phyloP scores from a whole-genome alignment of 1,140 invertebrate species.

The Drosophila kepulauana region DNA sequence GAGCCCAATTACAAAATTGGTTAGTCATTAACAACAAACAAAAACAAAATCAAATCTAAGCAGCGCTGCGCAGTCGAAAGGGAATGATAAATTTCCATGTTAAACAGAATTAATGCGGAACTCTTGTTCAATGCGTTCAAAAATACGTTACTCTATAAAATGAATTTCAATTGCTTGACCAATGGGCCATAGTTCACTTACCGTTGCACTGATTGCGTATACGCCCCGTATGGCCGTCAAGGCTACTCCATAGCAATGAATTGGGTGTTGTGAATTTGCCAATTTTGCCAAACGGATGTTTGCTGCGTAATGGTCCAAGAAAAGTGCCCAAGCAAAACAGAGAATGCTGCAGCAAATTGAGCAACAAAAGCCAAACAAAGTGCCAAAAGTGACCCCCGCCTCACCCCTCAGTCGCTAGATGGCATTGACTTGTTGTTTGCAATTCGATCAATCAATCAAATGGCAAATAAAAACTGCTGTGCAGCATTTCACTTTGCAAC shows the following conservation, averaged over 20 bases:
- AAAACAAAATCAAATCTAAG: no score
- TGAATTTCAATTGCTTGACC: background rate
- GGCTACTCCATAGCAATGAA: constrained; percentile 46
- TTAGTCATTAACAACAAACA: no score
- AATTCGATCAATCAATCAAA: constrained; percentile 62
- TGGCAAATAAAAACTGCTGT: constrained; percentile 26
- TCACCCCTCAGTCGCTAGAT: constrained; percentile 21
- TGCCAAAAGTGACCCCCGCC: constrained; percentile 42
- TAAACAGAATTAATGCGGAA: no score
- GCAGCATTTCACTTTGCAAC: constrained; percentile 68
- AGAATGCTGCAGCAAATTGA: constrained; percentile 29
- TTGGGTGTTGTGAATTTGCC: constrained; percentile 40
- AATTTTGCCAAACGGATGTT: constrained; percentile 11
- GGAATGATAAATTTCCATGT: no score
- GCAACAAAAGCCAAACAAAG: constrained; percentile 42
- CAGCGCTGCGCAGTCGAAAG: no score
- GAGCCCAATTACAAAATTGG: no score
- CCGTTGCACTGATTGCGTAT: constrained; percentile 51
- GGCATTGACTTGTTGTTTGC: constrained; percentile 32
- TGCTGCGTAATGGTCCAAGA: constrained; percentile 37
- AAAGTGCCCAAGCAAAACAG: constrained; percentile 7
- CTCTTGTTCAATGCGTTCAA: no score
- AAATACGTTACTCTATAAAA: background rate
- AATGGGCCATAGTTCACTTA: background rate
- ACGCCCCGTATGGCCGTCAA: constrained; percentile 61